Conservation (phyloP, 2,797 vertebrate species). For the Sphaeramia orbicularis region DNA sequence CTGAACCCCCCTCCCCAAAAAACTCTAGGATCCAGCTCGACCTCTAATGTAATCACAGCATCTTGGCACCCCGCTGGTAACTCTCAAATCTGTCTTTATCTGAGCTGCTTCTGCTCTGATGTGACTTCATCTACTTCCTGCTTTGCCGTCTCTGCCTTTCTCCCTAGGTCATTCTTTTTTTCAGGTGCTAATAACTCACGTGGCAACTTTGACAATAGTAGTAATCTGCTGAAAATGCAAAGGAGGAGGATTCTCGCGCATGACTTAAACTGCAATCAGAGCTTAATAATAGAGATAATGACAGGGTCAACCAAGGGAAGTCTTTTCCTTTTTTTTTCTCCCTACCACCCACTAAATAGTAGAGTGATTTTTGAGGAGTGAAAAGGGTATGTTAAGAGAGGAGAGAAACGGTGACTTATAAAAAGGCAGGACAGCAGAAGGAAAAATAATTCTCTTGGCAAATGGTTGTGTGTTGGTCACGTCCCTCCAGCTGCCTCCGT, state of each 20-base stretch:
- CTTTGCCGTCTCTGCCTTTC: not conserved
- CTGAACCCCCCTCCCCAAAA: constrained; percentile 15
- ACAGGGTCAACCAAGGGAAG: constrained; percentile 19
- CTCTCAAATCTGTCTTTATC: not conserved
- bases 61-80: not conserved
- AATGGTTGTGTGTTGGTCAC: constrained; percentile 53
- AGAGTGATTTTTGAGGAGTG: constrained; percentile 18
- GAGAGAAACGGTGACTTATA: not conserved
- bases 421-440: constrained; percentile 24
- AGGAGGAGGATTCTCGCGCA: not conserved
- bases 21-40: constrained; percentile 1
- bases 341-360: constrained; percentile 21
- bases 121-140: constrained; percentile 5
- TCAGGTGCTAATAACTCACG: constrained; percentile 11
- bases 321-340: too few species aligned
- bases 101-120: not conserved
- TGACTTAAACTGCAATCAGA: constrained; percentile 28
- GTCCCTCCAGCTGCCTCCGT: constrained; percentile 63
- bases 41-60: not conserved
- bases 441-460: constrained; percentile 28
- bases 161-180: not conserved
- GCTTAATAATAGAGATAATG: constrained; percentile 46
- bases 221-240: constrained; percentile 18
- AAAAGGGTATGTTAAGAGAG: not conserved
- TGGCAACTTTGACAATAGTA: constrained; percentile 5